These are phyloP conservation scores for Myrmecobius fasciatus DNA, from an alignment of 2,113 vertebrate species.

Conservation along the genomic window DNA sequence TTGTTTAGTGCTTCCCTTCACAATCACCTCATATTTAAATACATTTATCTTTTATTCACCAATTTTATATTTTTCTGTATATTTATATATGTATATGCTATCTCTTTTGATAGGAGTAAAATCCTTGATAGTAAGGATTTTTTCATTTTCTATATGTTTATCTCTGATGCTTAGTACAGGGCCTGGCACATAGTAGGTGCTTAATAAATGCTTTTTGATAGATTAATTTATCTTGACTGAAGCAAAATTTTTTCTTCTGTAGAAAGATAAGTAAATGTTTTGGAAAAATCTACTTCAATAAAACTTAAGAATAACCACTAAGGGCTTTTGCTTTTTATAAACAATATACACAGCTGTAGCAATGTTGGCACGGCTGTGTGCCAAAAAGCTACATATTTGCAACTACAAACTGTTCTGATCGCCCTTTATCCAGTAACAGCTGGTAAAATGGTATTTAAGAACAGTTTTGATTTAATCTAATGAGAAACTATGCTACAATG, in stretches of 20 bases:
- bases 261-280: constrained; percentile 61
- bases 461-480: constrained; percentile 87
- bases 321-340: constrained; percentile 78
- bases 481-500: constrained; percentile 82
- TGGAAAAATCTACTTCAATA: constrained; percentile 65
- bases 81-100: neutral
- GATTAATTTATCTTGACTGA: constrained; percentile 48
- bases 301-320: constrained; percentile 73
- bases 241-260: constrained; percentile 35
- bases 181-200: neutral
- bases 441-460: constrained; percentile 88
- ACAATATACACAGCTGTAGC: constrained; percentile 78
- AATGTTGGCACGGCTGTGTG: constrained; percentile 78
- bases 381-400: constrained; percentile 79
- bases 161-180: neutral
- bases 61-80: neutral
- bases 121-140: neutral
- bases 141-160: neutral
- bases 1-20: neutral
- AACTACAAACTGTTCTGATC: constrained; percentile 80
- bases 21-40: neutral
- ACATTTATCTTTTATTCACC: neutral
- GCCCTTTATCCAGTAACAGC: constrained; percentile 84
- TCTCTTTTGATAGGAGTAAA: neutral
- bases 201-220: neutral